phyloP scores from a whole-genome alignment of 2,888 invertebrate genomes.

The Mesorhabditis belari region DNA sequence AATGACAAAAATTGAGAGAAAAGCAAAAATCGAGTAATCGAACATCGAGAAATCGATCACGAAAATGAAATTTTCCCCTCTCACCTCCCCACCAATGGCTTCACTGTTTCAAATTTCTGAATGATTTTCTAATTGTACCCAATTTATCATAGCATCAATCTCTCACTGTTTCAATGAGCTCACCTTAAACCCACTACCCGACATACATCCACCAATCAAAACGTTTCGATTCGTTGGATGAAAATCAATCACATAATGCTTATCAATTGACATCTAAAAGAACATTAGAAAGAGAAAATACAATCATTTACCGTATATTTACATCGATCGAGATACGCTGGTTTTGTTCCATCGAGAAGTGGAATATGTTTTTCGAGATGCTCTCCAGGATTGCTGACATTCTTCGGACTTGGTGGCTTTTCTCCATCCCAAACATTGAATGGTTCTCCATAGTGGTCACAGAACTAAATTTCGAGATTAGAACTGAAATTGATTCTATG shows the following conservation, averaged over 20 bases:
- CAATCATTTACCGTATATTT: conserved; percentile 27
- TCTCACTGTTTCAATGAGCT: no score
- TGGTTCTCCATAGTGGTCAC: conserved; percentile 16
- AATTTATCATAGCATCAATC: no score
- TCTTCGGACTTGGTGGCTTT: conserved; percentile 9
- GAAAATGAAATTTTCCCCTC: no score
- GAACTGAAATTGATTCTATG: no score
- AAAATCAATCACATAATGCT: conserved; percentile 26
- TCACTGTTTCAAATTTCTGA: no score
- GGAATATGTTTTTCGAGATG: conserved; percentile 7
- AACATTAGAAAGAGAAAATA: not conserved
- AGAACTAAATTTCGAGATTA: no score
- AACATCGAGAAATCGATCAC: no score
- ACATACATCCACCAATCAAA: conserved; percentile 41
- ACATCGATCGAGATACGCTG: conserved; percentile 21
- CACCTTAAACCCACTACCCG: conserved; percentile 51
- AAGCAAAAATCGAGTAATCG: no score
- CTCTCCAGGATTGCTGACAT: conserved; percentile 20
- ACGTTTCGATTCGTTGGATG: conserved; percentile 28
- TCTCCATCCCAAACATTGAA: conserved; percentile 3
- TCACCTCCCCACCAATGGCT: no score
- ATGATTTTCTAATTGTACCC: no score
- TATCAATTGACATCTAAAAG: conserved; percentile 25
- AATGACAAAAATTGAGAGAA: no score
- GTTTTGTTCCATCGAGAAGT: conserved; percentile 11